These are phyloP conservation scores for Cephus sareptanus DNA, from an alignment of 2,888 invertebrate genomes.

Conservation along the genomic window DNA sequence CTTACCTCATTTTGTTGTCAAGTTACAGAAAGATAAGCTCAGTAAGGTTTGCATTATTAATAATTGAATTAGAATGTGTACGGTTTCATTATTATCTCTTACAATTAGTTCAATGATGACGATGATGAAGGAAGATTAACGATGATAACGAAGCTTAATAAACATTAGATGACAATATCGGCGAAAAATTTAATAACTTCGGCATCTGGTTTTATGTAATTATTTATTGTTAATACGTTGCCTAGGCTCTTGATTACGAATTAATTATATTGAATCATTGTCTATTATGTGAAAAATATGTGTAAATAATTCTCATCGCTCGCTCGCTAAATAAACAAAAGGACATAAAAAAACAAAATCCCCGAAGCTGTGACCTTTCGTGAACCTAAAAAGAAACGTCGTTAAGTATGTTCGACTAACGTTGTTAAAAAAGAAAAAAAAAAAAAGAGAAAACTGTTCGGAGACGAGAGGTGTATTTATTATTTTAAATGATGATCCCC, in stretches of 20 bases:
- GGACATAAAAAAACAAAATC: conserved; percentile 38
- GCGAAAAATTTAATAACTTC: neutral
- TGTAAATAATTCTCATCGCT: conserved; percentile 54
- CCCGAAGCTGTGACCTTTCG: conserved; percentile 45
- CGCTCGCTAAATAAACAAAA: conserved; percentile 46
- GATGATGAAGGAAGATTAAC: too few species aligned
- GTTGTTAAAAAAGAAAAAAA: neutral
- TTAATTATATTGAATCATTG: conserved; percentile 39
- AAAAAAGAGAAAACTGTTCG: neutral
- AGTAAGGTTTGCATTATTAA: conserved; percentile 30
- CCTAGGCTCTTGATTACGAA: conserved; percentile 43
- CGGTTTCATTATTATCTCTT: conserved; percentile 12
- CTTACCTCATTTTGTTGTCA: conserved; percentile 45
- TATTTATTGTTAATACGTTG: conserved; percentile 47
- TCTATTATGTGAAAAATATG: conserved; percentile 40
- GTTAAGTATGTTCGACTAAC: neutral
- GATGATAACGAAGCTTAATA: neutral
- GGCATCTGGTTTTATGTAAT: conserved; percentile 12
- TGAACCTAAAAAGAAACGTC: conserved; percentile 41
- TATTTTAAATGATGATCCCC: neutral
- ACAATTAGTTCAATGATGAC: too few species aligned
- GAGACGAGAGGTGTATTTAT: neutral
- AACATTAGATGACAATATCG: neutral
- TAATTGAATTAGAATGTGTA: conserved; percentile 25
- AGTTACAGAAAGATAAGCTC: conserved; percentile 35